Evolutionary conservation across 2,113 vertebrate genomes (phyloP).

Genomic region (Microtus richardsoni): DNA sequence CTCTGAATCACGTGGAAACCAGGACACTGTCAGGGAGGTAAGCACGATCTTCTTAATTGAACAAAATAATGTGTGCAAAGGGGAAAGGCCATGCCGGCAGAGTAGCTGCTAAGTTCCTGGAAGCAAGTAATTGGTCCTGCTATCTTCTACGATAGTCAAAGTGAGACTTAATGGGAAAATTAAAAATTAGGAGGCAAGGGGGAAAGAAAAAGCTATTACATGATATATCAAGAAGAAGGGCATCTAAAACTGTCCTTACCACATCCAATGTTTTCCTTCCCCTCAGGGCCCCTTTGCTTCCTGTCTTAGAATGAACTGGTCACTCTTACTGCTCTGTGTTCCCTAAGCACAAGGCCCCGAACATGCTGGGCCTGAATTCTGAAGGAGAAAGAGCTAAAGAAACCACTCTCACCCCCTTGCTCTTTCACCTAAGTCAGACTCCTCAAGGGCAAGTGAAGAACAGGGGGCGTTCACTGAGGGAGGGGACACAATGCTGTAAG

Average conservation of each 20-base stretch:
- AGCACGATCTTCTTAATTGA: conserved; percentile 9
- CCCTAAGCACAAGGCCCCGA: background rate
- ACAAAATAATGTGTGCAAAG: conserved; percentile 24
- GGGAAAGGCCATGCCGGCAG: conserved; percentile 23
- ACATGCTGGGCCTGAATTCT: background rate
- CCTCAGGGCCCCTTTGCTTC: background rate
- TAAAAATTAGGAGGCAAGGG: conserved; percentile 44
- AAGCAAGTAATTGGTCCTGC: conserved; percentile 32
- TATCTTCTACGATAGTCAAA: conserved; percentile 4
- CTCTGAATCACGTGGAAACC: background rate
- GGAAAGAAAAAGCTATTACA: background rate
- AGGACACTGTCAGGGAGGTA: background rate
- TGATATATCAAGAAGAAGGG: conserved; percentile 3
- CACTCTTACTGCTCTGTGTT: background rate
- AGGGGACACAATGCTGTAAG: background rate
- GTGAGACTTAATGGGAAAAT: conserved; percentile 36
- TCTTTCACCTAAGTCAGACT: background rate
- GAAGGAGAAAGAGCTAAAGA: background rate
- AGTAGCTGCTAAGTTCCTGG: background rate
- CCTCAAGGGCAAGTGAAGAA: background rate
- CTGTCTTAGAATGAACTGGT: background rate
- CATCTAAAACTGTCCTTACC: background rate
- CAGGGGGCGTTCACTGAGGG: background rate
- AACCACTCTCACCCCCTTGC: background rate
- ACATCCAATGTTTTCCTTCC: background rate